These are phyloP conservation scores for Pagrus major DNA, from an alignment of 2,113 vertebrate species.

Conservation along the genomic window DNA sequence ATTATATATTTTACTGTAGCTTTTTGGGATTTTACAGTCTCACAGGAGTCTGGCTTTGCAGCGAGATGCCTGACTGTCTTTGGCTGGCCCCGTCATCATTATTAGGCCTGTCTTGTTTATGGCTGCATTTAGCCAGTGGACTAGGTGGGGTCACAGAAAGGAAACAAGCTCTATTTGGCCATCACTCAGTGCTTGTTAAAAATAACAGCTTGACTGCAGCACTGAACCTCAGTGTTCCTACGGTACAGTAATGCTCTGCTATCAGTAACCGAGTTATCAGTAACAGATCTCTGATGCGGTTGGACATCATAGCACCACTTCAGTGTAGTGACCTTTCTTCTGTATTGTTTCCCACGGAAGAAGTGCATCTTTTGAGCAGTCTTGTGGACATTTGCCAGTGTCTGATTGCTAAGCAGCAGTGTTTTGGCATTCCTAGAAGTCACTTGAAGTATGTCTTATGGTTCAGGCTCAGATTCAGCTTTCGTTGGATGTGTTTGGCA, in stretches of 20 bases:
- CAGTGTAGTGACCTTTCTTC: constrained; percentile 42
- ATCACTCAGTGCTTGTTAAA: constrained; percentile 59
- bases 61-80: constrained; percentile 20
- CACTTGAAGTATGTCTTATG: constrained; percentile 32
- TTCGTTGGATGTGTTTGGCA: constrained; percentile 71
- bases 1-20: constrained; percentile 27
- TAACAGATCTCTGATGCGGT: constrained; percentile 41
- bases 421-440: constrained; percentile 38
- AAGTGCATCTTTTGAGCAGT: constrained; percentile 37
- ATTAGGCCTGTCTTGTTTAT: constrained; percentile 73
- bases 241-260: constrained; percentile 25
- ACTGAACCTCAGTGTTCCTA: constrained; percentile 13
- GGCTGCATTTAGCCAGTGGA: constrained; percentile 61
- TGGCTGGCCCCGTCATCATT: constrained; percentile 68
- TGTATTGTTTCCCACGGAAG: constrained; percentile 20
- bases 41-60: constrained; percentile 16
- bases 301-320: constrained; percentile 37
- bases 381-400: constrained; percentile 14
- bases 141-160: constrained; percentile 54
- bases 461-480: constrained; percentile 41
- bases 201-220: constrained; percentile 53
- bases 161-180: constrained; percentile 57
- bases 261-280: constrained; percentile 53
- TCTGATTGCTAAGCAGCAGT: constrained; percentile 9
- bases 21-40: constrained; percentile 37